These are phyloP conservation scores for Mungos mungo DNA, from an alignment of 2,113 vertebrate species.

Conservation along the genomic window DNA sequence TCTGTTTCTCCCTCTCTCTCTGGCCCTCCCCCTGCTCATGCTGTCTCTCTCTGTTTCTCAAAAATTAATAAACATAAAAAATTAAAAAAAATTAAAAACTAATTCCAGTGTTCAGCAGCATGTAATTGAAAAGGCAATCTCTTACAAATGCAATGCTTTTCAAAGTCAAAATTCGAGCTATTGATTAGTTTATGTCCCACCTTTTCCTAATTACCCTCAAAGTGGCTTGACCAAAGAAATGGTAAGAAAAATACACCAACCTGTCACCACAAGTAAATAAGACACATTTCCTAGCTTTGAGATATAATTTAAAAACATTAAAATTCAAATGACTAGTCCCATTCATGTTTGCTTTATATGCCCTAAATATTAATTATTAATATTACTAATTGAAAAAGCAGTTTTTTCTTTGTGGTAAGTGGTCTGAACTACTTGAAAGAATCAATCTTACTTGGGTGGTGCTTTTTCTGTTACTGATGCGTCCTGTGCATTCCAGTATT, in stretches of 20 bases:
- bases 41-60: too few species aligned
- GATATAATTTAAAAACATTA: neutral
- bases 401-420: constrained; percentile 56
- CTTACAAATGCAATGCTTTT: neutral
- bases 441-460: constrained; percentile 43
- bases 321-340: constrained; percentile 8
- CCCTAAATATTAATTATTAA: constrained; percentile 70
- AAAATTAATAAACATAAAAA: too few species aligned
- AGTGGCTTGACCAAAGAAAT: neutral
- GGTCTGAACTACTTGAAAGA: constrained; percentile 55
- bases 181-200: neutral
- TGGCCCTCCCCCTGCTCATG: too few species aligned
- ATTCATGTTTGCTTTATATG: constrained; percentile 13
- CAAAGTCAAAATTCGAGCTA: neutral
- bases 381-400: constrained; percentile 56
- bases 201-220: neutral
- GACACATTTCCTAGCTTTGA: constrained; percentile 12
- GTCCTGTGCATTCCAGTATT: neutral
- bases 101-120: constrained; percentile 5
- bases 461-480: neutral
- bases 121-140: neutral
- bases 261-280: neutral
- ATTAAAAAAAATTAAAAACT: constrained; percentile 28
- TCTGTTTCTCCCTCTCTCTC: too few species aligned
- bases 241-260: neutral